These are phyloP conservation scores for Enteromius argenteus DNA, from an alignment of 2,797 vertebrate genomes.

Conservation along the genomic window DNA sequence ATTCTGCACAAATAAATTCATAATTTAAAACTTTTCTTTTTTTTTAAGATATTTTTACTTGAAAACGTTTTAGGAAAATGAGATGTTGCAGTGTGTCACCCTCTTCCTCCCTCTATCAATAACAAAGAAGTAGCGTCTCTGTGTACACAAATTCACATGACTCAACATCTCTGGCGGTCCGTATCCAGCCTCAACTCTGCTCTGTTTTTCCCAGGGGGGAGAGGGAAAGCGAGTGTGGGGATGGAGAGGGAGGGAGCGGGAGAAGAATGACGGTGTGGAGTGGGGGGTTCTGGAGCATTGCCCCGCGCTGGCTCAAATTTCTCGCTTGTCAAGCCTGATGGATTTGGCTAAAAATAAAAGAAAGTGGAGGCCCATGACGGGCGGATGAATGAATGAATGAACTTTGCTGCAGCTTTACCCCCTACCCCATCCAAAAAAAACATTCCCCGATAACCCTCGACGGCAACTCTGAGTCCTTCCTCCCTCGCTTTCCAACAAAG, in stretches of 20 bases:
- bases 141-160: slow-evolving; percentile 98
- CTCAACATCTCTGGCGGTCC: slow-evolving; percentile 92
- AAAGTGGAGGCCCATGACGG: slow-evolving; percentile 82
- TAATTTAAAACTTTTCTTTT: not conserved
- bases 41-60: not conserved
- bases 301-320: slow-evolving; percentile 89
- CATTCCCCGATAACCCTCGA: slow-evolving; percentile 3
- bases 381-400: slow-evolving; percentile 85
- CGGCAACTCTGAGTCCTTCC: slow-evolving; percentile 4
- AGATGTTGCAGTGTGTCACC: slow-evolving; percentile 13
- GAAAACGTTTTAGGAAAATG: not conserved
- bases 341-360: slow-evolving; percentile 98
- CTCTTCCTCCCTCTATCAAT: slow-evolving; percentile 69
- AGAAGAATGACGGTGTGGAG: slow-evolving; percentile 87
- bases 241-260: slow-evolving; percentile 62
- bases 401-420: slow-evolving; percentile 39
- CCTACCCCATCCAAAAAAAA: slow-evolving; percentile 9
- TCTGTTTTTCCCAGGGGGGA: slow-evolving; percentile 84
- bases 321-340: slow-evolving; percentile 91
- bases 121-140: slow-evolving; percentile 79
- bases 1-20: not conserved
- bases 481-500: slow-evolving; percentile 67
- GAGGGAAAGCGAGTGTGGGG: slow-evolving; percentile 55
- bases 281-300: slow-evolving; percentile 83
- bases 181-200: slow-evolving; percentile 78